A percentile compares a stretch with the other conserved stretches of the same genome.
Evolutionary conservation across 2,888 invertebrate species (phyloP).

Genomic region (Morpho deidamia): DNA sequence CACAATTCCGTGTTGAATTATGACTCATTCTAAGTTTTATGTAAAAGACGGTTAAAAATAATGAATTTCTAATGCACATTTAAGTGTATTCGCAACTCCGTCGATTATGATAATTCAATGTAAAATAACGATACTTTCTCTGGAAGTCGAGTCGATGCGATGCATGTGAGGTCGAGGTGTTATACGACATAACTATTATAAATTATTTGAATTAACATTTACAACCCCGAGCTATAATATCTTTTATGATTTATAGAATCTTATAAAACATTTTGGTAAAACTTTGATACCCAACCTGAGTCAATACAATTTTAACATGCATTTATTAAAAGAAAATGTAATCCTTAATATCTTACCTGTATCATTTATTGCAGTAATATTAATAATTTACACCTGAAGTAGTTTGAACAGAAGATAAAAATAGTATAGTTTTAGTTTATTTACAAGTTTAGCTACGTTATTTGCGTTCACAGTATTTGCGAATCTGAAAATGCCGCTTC

Average conservation of each 20-base stretch:
- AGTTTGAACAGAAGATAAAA: no score
- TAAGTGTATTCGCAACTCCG: conserved; percentile 21
- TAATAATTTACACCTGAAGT: no score
- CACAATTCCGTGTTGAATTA: no score
- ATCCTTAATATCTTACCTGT: no score
- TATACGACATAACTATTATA: conserved; percentile 31
- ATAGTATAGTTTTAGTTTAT: no score
- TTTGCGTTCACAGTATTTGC: no score
- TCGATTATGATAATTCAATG: conserved; percentile 30
- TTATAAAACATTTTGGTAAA: conserved; percentile 5
- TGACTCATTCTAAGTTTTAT: no score
- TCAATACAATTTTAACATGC: no score
- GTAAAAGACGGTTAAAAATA: conserved; percentile 17
- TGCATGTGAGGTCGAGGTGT: conserved; percentile 18
- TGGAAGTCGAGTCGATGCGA: conserved; percentile 25
- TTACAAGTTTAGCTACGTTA: no score
- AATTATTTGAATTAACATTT: conserved; percentile 47
- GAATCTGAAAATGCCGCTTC: no score
- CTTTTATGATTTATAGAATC: conserved; percentile 17
- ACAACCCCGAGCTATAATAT: conserved; percentile 35
- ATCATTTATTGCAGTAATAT: no score
- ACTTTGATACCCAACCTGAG: not conserved
- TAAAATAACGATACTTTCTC: conserved; percentile 36
- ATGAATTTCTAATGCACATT: conserved; percentile 23
- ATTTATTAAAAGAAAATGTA: no score